A percentile compares a stretch with the other conserved stretches of the same genome.
phyloP scores from a whole-genome alignment of 2,113 vertebrate genomes.

The Hiodon alosoides region DNA sequence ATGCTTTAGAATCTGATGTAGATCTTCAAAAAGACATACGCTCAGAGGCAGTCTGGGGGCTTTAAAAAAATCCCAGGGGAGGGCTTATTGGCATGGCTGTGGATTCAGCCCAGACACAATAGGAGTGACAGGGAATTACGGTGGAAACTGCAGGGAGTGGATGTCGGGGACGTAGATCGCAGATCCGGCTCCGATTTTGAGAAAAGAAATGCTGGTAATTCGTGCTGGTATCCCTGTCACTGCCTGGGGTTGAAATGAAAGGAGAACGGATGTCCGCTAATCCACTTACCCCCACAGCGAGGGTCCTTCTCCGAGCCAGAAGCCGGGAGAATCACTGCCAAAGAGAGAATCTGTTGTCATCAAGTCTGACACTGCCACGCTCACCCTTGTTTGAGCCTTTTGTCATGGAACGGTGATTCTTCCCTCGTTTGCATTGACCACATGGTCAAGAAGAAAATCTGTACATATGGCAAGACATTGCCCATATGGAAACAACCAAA shows the following conservation, averaged over 20 bases:
- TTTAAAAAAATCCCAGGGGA: not conserved
- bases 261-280: constrained; percentile 30
- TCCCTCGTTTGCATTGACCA: not conserved
- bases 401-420: not conserved
- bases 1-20: too few species aligned
- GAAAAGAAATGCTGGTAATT: not conserved
- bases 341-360: constrained; percentile 37
- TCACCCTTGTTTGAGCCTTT: constrained; percentile 5
- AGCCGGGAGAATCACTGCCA: constrained; percentile 87
- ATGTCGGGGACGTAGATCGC: not conserved
- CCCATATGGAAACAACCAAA: too few species aligned
- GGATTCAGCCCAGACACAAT: not conserved
- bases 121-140: not conserved
- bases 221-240: constrained; percentile 21
- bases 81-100: not conserved
- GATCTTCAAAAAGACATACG: too few species aligned
- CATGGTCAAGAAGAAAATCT: not conserved
- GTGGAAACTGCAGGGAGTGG: not conserved
- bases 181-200: not conserved
- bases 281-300: constrained; percentile 81
- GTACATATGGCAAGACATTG: too few species aligned
- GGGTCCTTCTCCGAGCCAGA: constrained; percentile 86
- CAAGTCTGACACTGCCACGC: not conserved
- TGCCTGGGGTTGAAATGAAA: constrained; percentile 5
- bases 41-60: too few species aligned